Conservation (phyloP, 2,113 vertebrate genomes). For the Gnathonemus echidnorhynchus region DNA sequence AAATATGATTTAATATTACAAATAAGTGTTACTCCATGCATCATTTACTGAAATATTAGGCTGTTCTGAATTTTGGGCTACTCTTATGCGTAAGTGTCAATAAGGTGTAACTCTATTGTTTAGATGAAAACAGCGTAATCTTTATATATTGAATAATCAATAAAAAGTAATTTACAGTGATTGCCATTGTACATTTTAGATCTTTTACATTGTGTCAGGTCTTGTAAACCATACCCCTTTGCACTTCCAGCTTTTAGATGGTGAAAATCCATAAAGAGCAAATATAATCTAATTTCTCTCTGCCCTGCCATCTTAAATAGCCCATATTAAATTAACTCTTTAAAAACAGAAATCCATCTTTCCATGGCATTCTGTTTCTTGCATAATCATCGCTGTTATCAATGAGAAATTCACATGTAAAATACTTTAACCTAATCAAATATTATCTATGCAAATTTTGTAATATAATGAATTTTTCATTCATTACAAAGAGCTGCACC, state of each 20-base stretch:
- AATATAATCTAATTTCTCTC: constrained; percentile 64
- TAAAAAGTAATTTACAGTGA: constrained; percentile 55
- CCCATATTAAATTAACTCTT: constrained; percentile 63
- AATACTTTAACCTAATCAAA: constrained; percentile 29
- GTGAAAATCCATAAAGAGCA: constrained; percentile 60
- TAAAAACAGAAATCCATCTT: constrained; percentile 64
- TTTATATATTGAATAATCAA: constrained; percentile 55
- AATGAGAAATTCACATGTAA: constrained; percentile 45
- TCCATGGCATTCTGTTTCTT: constrained; percentile 43
- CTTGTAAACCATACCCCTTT: constrained; percentile 48
- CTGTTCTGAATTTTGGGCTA: neutral
- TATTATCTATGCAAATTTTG: constrained; percentile 15
- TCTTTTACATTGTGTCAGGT: constrained; percentile 48
- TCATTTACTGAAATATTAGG: neutral
- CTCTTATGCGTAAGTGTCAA: constrained; percentile 31
- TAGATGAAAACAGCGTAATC: constrained; percentile 54
- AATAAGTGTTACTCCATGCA: neutral
- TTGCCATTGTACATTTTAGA: constrained; percentile 48
- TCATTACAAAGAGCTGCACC: neutral
- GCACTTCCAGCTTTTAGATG: constrained; percentile 45
- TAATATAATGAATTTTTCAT: constrained; percentile 16
- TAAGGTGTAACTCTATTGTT: constrained; percentile 49
- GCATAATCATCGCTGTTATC: constrained; percentile 56
- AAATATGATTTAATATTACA: neutral
- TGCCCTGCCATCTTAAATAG: constrained; percentile 62